Evolutionary conservation across 1,140 invertebrate genomes (phyloP), one percentile per base, ranked within the genome.

Genomic region (Dermatophagoides farinae): DNA sequence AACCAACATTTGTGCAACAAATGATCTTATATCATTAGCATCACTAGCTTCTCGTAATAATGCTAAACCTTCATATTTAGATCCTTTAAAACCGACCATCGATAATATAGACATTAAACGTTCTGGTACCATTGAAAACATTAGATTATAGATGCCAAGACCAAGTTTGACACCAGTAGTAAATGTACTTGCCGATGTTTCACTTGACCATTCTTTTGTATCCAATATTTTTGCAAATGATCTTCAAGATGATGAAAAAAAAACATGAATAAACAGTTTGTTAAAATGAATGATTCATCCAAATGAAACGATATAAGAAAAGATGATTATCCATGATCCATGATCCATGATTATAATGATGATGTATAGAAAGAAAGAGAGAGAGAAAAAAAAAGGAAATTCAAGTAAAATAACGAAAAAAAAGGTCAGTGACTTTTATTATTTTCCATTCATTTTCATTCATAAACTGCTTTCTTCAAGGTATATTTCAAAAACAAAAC

Each of bases 1-100:
- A 44, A 57, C 40, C 37, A 57, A 6, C 40, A 57, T 23, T 23
- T 57, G 38, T 12, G 54, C 10, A 10, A 25, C 16, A 57, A 41
- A 57, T 16, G 37, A 57, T 12, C 40, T 39, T 20, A 57, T n/a
- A 31, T 14, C 31, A 23, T 40, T 44, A 4, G 14, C 9, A 5
- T 2, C 5, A 12, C 6, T 31, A 10, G 49, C 9, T 25, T 23
- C 37, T 11, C 25, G 4, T 16, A 60, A 50, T 9, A 49, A 14
- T 31, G 54, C 39, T 8, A 60, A 22, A 38, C 59, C 59, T 31
- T 55, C 49, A 11, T 31, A 12, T 39, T n/a, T 22, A 70, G 87
- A 85, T 22, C 88, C 88, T 31, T 85, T 85, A 71, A 95, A 95
- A 38, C 91, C 91, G 66, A 95, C 88, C 71, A 95, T 90, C 71